Conservation (phyloP, 2,888 invertebrate genomes). For the Eretmocerus hayati region DNA sequence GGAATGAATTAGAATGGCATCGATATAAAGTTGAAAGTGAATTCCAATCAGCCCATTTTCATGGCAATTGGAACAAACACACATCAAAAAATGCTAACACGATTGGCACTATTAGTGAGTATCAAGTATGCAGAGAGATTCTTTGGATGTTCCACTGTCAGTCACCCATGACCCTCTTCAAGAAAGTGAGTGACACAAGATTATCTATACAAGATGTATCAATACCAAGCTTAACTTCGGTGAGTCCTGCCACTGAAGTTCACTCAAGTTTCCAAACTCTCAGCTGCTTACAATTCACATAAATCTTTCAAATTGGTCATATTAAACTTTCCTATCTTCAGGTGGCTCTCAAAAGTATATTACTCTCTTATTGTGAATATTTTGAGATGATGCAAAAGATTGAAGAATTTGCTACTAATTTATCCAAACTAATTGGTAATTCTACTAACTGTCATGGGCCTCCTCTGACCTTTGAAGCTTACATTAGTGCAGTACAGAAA, state of each 20-base stretch:
- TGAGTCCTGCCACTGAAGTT: too few relatives aligned
- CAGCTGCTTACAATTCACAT: too few relatives aligned
- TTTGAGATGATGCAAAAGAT: conserved; percentile 40
- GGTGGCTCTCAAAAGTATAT: conserved; percentile 37
- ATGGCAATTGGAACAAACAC: conserved; percentile 41
- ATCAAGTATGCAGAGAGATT: conserved; percentile 39
- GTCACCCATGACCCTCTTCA: conserved; percentile 35
- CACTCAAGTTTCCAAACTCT: too few relatives aligned
- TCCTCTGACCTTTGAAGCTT: conserved; percentile 49
- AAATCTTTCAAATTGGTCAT: conserved; percentile 2
- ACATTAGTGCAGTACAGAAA: conserved; percentile 44
- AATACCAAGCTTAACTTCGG: conserved; percentile 40
- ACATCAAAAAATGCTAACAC: conserved; percentile 24
- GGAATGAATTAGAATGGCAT: conserved; percentile 43
- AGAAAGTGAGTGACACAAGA: conserved; percentile 23
- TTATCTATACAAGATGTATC: conserved; percentile 35
- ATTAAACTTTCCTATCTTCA: conserved; percentile 18
- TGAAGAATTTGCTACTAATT: conserved; percentile 40
- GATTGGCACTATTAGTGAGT: conserved; percentile 38
- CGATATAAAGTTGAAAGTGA: conserved; percentile 36
- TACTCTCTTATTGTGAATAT: conserved; percentile 34
- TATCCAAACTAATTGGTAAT: conserved; percentile 29
- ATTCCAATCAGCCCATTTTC: conserved; percentile 44
- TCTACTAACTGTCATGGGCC: conserved; percentile 27
- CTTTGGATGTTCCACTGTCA: conserved; percentile 42